Evolutionary conservation across 2,888 invertebrate species (phyloP), one percentile per base, ranked within the genome.

Genomic region (Opisthograptis luteolata): DNA sequence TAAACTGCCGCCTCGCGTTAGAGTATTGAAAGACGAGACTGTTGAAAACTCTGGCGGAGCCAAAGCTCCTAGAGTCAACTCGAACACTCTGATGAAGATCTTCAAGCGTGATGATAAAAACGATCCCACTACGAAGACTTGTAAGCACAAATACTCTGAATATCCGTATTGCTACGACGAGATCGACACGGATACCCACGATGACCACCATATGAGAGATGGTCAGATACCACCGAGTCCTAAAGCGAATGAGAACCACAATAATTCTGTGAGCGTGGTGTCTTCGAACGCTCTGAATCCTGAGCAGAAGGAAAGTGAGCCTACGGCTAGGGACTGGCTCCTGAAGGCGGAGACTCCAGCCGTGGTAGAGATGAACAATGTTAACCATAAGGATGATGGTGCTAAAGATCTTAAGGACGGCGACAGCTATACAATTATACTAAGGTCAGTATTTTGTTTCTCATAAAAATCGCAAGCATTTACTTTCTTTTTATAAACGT

Each of bases 81-180:
- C 87, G 0, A 87, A 84, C 54, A 73, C 87, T 0, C 55, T 91
- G 0, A 62, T 89, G 70, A 91, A 87, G 50, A 84, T 90, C 12
- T 88, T 89, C 40, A 89, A 87, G 44, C 72, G 79, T 7, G 87
- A 89, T 1, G 88, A 89, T 0, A 87, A 88, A 13, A 64, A 75
- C 0, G 89, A 88, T 57, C 85, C 87, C 0, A 88, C 86, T 0
- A 87, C 94, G 52, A 96, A 95, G 61, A 93, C 96, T 12, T 97
- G 96, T 76, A 96, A 96, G 81, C 96, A 96, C 66, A 96, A 96
- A 73, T 96, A 96, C 71, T 96, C 96, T n/a, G 96, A 96, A 25
- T 96, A 96, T 78, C 96, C 96, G 0, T 96, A 96, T 74, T 96
- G 96, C 69, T 96, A 96, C 60, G 96, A 96, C 62, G 96, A 96